Evolutionary conservation across 2,888 invertebrate species (phyloP).

Genomic region (Chouioia cunea): DNA sequence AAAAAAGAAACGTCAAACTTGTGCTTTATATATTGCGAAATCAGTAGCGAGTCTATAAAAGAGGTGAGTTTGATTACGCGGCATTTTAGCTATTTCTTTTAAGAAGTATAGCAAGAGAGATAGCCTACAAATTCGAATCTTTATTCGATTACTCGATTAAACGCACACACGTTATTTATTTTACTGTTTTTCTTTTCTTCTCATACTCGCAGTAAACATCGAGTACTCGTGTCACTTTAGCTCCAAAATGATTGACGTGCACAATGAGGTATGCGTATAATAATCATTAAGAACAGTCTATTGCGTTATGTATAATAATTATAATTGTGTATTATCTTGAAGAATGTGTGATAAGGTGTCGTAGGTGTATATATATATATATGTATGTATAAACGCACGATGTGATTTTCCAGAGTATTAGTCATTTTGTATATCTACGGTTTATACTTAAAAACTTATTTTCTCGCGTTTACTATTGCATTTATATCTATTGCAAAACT

Average conservation of each 20-base stretch:
- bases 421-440: slow-evolving; percentile 8
- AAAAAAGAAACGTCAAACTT: slow-evolving; percentile 29
- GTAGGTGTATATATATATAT: neutral
- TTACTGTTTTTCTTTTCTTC: no score
- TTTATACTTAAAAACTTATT: slow-evolving; percentile 2
- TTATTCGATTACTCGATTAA: no score
- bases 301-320: slow-evolving; percentile 7
- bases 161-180: no score
- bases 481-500: no score
- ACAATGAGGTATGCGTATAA: slow-evolving; percentile 22
- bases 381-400: no score
- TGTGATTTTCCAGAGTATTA: slow-evolving; percentile 22
- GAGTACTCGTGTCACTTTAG: neutral
- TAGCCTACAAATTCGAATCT: no score
- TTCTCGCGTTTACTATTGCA: slow-evolving; percentile 6
- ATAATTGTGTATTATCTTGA: slow-evolving; percentile 1
- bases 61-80: slow-evolving; percentile 31
- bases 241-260: slow-evolving; percentile 3
- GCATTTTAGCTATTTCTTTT: slow-evolving; percentile 9
- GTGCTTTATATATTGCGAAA: slow-evolving; percentile 36
- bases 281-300: neutral
- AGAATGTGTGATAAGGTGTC: slow-evolving; percentile 11
- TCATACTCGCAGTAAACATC: no score
- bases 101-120: no score
- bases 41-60: slow-evolving; percentile 16